Evolutionary conservation across 2,113 vertebrate species (phyloP).

Genomic region (Silurus asotus): DNA sequence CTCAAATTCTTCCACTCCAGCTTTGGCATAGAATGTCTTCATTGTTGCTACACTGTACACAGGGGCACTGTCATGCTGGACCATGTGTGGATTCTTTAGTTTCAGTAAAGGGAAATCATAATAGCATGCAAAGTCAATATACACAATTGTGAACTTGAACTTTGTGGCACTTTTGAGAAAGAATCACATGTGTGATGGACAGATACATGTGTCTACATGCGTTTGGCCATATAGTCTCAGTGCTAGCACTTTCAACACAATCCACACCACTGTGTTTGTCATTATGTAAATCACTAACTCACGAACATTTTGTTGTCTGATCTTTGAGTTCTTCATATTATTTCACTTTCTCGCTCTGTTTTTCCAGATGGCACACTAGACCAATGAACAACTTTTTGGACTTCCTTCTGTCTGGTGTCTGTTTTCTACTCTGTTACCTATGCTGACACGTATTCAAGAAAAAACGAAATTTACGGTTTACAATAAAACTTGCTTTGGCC

Average conservation of each 20-base stretch:
- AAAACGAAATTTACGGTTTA: not conserved
- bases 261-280: not conserved
- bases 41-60: too few species aligned
- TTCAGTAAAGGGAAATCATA: too few species aligned
- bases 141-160: too few species aligned
- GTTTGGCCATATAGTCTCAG: too few species aligned
- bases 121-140: too few species aligned
- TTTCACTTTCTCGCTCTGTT: not conserved
- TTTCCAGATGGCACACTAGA: slow-evolving; percentile 25
- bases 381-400: not conserved
- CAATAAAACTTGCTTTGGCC: not conserved
- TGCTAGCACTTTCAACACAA: not conserved
- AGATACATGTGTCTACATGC: too few species aligned
- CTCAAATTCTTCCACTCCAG: too few species aligned
- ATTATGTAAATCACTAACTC: not conserved
- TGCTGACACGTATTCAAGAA: not conserved
- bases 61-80: too few species aligned
- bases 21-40: too few species aligned
- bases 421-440: not conserved
- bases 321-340: not conserved
- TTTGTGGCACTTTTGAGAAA: too few species aligned
- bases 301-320: not conserved
- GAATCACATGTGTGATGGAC: too few species aligned
- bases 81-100: too few species aligned
- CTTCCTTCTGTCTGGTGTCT: slow-evolving; percentile 6